Evolutionary conservation across 2,888 invertebrate genomes (phyloP).

Genomic region (Actias luna): DNA sequence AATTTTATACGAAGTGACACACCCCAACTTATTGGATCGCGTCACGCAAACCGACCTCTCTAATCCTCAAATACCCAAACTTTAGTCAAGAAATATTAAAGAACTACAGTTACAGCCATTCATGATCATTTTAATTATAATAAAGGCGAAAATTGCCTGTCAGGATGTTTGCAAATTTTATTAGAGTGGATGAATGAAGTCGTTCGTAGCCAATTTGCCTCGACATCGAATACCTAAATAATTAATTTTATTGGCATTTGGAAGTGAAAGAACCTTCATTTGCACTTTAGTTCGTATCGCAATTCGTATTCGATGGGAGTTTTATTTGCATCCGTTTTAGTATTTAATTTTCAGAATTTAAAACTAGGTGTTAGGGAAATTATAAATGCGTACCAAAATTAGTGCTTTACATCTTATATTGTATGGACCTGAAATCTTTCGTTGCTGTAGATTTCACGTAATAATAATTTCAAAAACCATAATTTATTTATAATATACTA

Average conservation of each 20-base stretch:
- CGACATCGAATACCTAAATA: constrained; percentile 46
- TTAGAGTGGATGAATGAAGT: constrained; percentile 35
- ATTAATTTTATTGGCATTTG: constrained; percentile 47
- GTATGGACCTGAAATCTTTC: neutral
- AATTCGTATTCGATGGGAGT: constrained; percentile 26
- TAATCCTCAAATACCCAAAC: neutral
- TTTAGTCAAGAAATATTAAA: neutral
- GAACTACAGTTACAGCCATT: constrained; percentile 5
- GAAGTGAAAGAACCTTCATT: constrained; percentile 48
- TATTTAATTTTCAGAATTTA: constrained; percentile 16
- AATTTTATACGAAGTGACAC: neutral
- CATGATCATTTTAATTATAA: constrained; percentile 18
- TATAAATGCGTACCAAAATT: neutral
- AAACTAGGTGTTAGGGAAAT: constrained; percentile 2
- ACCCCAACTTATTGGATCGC: neutral
- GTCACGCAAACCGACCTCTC: neutral
- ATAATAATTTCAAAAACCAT: too few species aligned
- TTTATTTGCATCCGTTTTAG: constrained; percentile 30
- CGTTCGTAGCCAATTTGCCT: constrained; percentile 38
- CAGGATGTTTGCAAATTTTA: constrained; percentile 27
- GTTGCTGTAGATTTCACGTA: too few species aligned
- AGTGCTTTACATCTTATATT: neutral
- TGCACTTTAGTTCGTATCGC: constrained; percentile 36
- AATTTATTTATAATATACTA: too few species aligned
- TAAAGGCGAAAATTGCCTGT: constrained; percentile 6